Percentiles rank a stretch among this genome's conserved stretches.
Evolutionary conservation across 2,888 invertebrate genomes (phyloP).

Genomic region (Dorcus hopei): DNA sequence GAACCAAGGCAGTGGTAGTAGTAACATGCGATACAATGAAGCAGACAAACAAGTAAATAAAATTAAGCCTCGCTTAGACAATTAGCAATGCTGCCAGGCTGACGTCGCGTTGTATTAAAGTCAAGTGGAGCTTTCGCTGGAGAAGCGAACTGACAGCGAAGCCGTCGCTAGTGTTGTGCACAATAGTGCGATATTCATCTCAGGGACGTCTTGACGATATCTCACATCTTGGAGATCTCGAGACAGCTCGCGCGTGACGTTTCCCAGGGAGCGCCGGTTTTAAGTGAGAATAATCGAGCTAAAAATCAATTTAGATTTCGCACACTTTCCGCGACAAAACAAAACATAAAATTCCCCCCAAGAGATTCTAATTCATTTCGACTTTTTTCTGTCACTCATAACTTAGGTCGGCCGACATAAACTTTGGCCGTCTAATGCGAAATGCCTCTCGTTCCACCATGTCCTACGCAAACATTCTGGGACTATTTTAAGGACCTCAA

Average conservation of each 20-base stretch:
- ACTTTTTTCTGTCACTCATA: too few species aligned
- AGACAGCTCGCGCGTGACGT: not conserved
- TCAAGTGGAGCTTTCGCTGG: not conserved
- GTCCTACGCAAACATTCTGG: conserved; percentile 26
- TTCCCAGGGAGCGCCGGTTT: not conserved
- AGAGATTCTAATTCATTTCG: too few species aligned
- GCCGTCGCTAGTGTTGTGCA: not conserved
- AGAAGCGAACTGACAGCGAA: not conserved
- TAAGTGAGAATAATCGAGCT: not conserved
- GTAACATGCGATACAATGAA: not conserved
- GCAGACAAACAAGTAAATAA: conserved; percentile 2
- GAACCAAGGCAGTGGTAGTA: not conserved
- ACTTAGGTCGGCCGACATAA: not conserved
- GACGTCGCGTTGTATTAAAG: not conserved
- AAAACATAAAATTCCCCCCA: too few species aligned
- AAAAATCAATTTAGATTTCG: too few species aligned
- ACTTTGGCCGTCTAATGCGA: conserved; percentile 2
- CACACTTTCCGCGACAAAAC: too few species aligned
- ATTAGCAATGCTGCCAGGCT: not conserved
- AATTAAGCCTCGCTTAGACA: not conserved
- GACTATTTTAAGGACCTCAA: conserved; percentile 8
- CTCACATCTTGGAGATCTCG: not conserved
- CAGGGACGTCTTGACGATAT: not conserved
- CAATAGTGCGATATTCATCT: conserved; percentile 2
- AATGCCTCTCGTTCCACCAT: conserved; percentile 25